A percentile compares a stretch with the other conserved stretches of the same genome.
Conservation (phyloP, 2,797 vertebrate genomes). For the Hoplostethus mediterraneus region DNA sequence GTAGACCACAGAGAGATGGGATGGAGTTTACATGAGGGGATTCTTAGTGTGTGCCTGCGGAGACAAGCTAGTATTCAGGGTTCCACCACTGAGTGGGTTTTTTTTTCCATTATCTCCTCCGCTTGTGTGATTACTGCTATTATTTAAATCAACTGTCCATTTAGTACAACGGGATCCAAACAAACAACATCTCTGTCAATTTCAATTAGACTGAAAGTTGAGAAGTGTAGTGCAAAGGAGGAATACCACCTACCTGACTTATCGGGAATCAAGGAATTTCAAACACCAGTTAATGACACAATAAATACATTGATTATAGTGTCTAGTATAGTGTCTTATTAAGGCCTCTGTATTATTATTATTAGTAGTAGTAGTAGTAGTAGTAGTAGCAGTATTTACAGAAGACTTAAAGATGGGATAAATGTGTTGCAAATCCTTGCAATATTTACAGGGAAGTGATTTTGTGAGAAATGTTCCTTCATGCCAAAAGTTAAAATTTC, state of each 20-base stretch:
- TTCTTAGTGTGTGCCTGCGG: neutral
- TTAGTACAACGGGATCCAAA: neutral
- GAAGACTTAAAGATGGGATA: too few species aligned
- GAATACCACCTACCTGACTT: too few species aligned
- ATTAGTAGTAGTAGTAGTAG: too few species aligned
- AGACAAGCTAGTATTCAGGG: neutral
- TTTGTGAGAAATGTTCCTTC: neutral
- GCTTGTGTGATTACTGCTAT: neutral
- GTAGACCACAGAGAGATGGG: neutral
- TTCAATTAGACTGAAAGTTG: neutral
- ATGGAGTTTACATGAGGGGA: neutral
- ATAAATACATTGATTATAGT: slow-evolving; percentile 1
- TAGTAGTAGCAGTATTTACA: too few species aligned
- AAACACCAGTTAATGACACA: neutral
- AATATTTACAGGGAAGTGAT: neutral
- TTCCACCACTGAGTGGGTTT: neutral
- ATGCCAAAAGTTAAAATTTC: neutral
- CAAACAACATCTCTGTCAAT: neutral
- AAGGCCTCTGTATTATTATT: too few species aligned
- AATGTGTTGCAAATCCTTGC: too few species aligned
- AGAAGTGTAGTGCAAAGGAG: neutral
- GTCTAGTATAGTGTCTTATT: too few species aligned
- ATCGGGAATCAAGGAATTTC: neutral
- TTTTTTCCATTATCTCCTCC: neutral
- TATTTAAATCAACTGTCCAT: neutral